Evolutionary conservation across 2,888 invertebrate species (phyloP).

Genomic region (Congeria kusceri): DNA sequence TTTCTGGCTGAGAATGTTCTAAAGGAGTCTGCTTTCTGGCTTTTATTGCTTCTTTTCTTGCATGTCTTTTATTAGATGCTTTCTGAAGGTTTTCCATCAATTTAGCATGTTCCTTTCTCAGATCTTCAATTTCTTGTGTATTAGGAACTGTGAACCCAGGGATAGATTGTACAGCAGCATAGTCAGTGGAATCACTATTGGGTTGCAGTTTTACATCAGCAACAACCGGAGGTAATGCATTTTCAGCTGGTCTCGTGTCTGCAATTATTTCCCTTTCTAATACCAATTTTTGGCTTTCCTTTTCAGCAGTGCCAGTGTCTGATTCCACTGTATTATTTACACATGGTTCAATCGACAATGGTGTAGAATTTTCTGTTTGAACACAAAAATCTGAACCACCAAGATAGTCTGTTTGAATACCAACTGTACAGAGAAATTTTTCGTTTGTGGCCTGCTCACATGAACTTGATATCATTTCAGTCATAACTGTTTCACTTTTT

Average conservation of each 20-base stretch:
- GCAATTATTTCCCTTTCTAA: background rate
- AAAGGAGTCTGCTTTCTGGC: constrained; percentile 41
- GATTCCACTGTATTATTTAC: background rate
- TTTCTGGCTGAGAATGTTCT: constrained; percentile 1
- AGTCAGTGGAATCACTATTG: background rate
- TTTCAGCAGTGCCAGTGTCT: background rate
- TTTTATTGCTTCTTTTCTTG: constrained; percentile 56
- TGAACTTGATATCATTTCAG: constrained; percentile 52
- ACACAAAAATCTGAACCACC: background rate
- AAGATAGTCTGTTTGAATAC: constrained; percentile 50
- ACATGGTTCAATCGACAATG: background rate
- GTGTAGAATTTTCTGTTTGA: too few species aligned
- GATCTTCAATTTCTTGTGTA: constrained; percentile 73
- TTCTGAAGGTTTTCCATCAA: constrained; percentile 75
- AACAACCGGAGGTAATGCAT: constrained; percentile 34
- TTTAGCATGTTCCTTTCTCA: constrained; percentile 76
- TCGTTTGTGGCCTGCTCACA: background rate
- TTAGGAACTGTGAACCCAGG: constrained; percentile 51
- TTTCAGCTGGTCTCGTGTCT: background rate
- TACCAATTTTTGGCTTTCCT: too few species aligned
- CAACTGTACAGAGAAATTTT: background rate
- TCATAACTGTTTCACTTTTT: constrained; percentile 42
- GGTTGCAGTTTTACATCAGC: constrained; percentile 20
- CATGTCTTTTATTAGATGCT: constrained; percentile 63
- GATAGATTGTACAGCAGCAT: constrained; percentile 1